Evolutionary conservation across 2,113 vertebrate species (phyloP), one percentile per base, ranked within the genome.

Genomic region (Silurus asotus): DNA sequence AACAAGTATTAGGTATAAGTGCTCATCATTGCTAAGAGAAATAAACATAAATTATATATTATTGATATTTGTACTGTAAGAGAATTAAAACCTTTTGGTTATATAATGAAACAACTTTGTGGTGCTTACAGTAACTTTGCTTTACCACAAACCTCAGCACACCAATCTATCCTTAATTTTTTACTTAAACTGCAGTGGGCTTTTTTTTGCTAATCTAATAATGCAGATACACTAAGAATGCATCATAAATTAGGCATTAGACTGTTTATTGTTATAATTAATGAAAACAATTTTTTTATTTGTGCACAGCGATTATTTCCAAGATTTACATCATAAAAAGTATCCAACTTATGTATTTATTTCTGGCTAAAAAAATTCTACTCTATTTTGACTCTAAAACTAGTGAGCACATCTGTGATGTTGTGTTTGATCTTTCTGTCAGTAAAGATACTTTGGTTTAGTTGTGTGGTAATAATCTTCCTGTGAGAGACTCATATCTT

Each of bases 401-500:
- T 37, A 69, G 14, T 28, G 8, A 28, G 72, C 51, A 23, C 37
- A 28, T 74, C 67, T 4, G 28, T 53, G 37, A 84, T 82, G 77
- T 65, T 72, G 64, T 20, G 20, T 80, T 80, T 85, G 86, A 80
- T 83, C 45, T 74, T 86, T 82, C 67, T 82, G 85, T 75, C 85
- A 76, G 85, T 14, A 13, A n/a, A 82, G 69, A 20, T 81, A 28
- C 37, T 69, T 65, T 83, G 10, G 20, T 65, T 58, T 58, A 49
- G 49, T 56, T 62, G 62, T 53, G 69, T 59, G 80, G 48, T 77
- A 84, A 77, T 84, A 75, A 87, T 79, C 55, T 84, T 75, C 69
- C 10, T 59, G 74, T 86, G 79, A 65, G 79, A 55, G 79, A 53
- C 85, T 86, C 85, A 75, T 86, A 82, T 86, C 69, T 82, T 81